Percentiles rank a stretch among this genome's conserved stretches.
Evolutionary conservation across 2,888 invertebrate genomes (phyloP).

Genomic region (Coelinius sp.): DNA sequence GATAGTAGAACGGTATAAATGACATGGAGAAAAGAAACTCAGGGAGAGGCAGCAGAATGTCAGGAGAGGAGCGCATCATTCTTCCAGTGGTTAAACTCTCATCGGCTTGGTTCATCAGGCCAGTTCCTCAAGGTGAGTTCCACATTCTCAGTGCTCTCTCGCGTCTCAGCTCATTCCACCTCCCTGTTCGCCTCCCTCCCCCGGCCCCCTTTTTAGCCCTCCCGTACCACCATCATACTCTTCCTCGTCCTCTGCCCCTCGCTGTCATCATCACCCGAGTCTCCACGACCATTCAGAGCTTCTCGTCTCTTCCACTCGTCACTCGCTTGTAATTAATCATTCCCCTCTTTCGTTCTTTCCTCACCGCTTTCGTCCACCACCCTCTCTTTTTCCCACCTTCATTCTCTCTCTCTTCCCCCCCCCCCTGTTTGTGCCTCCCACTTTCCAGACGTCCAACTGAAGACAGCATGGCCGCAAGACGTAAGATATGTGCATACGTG

Average conservation of each 20-base stretch:
- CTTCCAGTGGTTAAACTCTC: constrained; percentile 43
- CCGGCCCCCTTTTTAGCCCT: constrained; percentile 34
- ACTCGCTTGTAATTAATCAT: constrained; percentile 70
- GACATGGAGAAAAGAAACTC: neutral
- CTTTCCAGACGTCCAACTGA: constrained; percentile 51
- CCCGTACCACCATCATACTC: constrained; percentile 46
- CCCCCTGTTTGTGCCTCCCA: constrained; percentile 40
- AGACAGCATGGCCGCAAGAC: constrained; percentile 58
- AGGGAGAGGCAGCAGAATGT: constrained; percentile 40
- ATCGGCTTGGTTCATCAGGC: constrained; percentile 48
- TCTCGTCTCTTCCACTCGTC: constrained; percentile 58
- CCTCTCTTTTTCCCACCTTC: constrained; percentile 36
- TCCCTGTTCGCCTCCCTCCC: constrained; percentile 40
- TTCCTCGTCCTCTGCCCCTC: constrained; percentile 32
- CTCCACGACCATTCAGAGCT: constrained; percentile 50
- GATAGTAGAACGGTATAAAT: constrained; percentile 17
- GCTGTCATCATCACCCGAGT: constrained; percentile 37
- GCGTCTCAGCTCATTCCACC: constrained; percentile 48
- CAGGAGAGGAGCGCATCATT: constrained; percentile 43
- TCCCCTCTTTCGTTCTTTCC: constrained; percentile 55
- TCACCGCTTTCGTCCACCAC: constrained; percentile 40
- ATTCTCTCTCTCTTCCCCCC: constrained; percentile 40
- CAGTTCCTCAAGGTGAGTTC: constrained; percentile 51
- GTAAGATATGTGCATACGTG: constrained; percentile 16
- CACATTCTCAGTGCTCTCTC: constrained; percentile 50